A percentile compares a stretch with the other conserved stretches of the same genome.
Evolutionary conservation across 2,888 invertebrate genomes (phyloP).

Genomic region (Hirtodrosophila trivittata): DNA sequence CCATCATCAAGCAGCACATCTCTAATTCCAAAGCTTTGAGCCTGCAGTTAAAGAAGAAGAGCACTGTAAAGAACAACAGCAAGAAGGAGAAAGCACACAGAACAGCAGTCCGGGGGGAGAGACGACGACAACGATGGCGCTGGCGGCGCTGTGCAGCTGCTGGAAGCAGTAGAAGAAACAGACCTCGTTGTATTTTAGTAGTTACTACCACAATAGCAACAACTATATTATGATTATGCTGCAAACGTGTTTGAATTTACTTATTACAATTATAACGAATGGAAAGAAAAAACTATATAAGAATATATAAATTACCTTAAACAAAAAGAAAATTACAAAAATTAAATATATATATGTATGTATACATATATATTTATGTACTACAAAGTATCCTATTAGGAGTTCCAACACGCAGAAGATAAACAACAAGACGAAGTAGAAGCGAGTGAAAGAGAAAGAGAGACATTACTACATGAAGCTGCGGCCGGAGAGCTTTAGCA

Average conservation of each 20-base stretch:
- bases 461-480: constrained; percentile 62
- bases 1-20: constrained; percentile 69
- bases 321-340: constrained; percentile 35
- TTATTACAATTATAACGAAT: constrained; percentile 76
- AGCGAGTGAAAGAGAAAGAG: constrained; percentile 28
- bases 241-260: constrained; percentile 78
- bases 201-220: constrained; percentile 55
- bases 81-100: constrained; percentile 43
- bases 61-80: constrained; percentile 33
- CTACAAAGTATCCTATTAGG: constrained; percentile 69
- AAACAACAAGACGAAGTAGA: constrained; percentile 48
- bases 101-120: constrained; percentile 30
- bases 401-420: constrained; percentile 67
- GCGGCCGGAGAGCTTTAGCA: constrained; percentile 71
- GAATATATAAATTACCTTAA: constrained; percentile 62
- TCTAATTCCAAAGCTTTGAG: constrained; percentile 79
- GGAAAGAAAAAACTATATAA: constrained; percentile 60
- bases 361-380: constrained; percentile 28
- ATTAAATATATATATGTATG: constrained; percentile 48
- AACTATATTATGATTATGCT: constrained; percentile 69
- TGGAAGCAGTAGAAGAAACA: constrained; percentile 27
- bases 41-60: constrained; percentile 56
- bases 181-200: constrained; percentile 54
- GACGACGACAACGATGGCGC: constrained; percentile 43
- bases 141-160: constrained; percentile 48